Base-by-base conservation (phyloP, 1,140 invertebrate species). In the Saxidomus purpurata region DNA sequence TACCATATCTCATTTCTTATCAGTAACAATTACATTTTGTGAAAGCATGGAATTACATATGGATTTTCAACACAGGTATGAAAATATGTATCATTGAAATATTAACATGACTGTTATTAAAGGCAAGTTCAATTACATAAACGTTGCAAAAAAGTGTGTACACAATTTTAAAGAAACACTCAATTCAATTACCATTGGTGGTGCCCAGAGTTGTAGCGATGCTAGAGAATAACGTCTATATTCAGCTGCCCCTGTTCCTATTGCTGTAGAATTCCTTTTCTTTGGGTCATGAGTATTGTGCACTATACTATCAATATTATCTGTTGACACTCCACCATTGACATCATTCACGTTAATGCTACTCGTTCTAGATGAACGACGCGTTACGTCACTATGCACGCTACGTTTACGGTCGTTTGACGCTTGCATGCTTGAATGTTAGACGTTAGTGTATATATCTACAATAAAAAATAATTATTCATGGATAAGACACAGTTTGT, bases 181-280 rank as follows among this genome's bases (percentile, higher is more conserved):
- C n/a, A n/a, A n/a, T n/a, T n/a, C n/a, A n/a, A n/a, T 52, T 79
- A 79, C 76, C 49, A 79, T 55, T 22, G 76, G 49, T 13, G 76
- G 28, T 0, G 76, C 43, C 76, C 76, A 79, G 28, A 55, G n/a
- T 38, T 79, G 76, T 38, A 79, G 15, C 3, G 76, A 79, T 31
- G 76, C 47, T 9, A 79, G 3, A 17, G 76, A 79, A 55, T 79
- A 79, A n/a, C 76, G 47, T 22, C 76, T 71, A n/a, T 71, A 71
- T 19, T 3, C 38, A 6, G 34, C 17, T 6, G 25, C 25, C 25
- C 59, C 59, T n/a, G 19, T 63, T n/a, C 59, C 67, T 38, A 71
- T 17, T 19, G 67, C 67, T 1, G 67, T 36, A 38, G 36, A 40
- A 71, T 71, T 71, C 17, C 67, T 40, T 38, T 63, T 63, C 15